Conservation (phyloP, 1,140 invertebrate genomes). For the Coenobita brevimanus region DNA sequence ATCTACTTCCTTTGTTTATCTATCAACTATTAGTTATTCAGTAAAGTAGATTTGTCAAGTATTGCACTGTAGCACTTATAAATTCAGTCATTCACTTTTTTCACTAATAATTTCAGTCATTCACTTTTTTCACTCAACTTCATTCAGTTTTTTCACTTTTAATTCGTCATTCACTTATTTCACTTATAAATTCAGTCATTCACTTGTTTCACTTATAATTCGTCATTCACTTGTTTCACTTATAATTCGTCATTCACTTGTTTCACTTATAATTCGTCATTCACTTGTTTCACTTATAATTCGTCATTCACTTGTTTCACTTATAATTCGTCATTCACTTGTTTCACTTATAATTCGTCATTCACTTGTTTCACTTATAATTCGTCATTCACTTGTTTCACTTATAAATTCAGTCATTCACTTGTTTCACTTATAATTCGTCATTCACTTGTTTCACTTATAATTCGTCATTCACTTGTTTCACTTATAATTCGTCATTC, state of each 20-base stretch:
- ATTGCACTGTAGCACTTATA: not conserved
- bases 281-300: not conserved
- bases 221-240: not conserved
- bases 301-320: no score
- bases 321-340: no score
- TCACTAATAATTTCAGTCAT: not conserved
- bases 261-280: not conserved
- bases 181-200: not conserved
- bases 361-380: no score
- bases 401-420: no score
- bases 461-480: no score
- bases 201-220: not conserved
- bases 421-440: no score
- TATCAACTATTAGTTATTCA: not conserved
- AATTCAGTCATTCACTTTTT: not conserved
- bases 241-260: not conserved
- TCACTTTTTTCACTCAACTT: not conserved
- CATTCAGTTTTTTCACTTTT: not conserved
- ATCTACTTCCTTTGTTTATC: not conserved
- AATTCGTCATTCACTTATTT: not conserved
- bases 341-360: no score
- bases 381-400: no score
- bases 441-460: no score
- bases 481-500: no score
- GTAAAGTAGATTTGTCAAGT: no score